phyloP scores from a whole-genome alignment of 2,888 invertebrate species.

The Callosobruchus maculatus region DNA sequence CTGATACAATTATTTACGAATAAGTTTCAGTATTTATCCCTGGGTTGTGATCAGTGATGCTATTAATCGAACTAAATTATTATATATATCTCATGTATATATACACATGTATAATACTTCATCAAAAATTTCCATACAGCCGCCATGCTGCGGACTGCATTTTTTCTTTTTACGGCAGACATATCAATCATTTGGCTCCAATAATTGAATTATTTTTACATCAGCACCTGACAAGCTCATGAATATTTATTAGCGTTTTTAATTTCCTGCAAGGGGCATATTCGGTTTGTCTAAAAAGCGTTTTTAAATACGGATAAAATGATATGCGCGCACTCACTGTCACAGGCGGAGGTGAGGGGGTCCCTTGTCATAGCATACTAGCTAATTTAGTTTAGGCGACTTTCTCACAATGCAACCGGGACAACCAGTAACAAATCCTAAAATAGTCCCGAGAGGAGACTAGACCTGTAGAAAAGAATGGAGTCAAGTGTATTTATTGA shows the following conservation, averaged over 20 bases:
- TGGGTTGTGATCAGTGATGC: no score
- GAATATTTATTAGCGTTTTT: conserved; percentile 32
- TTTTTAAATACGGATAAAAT: background rate
- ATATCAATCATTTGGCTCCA: conserved; percentile 27
- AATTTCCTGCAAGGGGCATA: conserved; percentile 29
- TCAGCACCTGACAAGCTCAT: conserved; percentile 30
- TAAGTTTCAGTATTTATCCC: no score
- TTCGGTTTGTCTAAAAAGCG: conserved; percentile 25
- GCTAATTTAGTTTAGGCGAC: no score
- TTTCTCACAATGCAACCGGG: no score
- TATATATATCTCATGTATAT: no score
- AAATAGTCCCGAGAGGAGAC: no score
- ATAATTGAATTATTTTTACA: conserved; percentile 31
- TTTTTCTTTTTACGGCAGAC: conserved; percentile 1
- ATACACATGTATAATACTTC: background rate
- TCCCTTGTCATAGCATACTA: no score
- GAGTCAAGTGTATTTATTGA: no score
- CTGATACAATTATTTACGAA: no score
- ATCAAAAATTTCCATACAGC: background rate
- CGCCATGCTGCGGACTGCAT: background rate
- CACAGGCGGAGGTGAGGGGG: background rate
- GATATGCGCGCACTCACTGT: background rate
- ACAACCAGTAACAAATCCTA: no score
- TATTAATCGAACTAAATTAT: no score
- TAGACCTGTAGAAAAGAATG: no score